phyloP scores from a whole-genome alignment of 2,797 vertebrate genomes.

The Acipenser oxyrinchus region DNA sequence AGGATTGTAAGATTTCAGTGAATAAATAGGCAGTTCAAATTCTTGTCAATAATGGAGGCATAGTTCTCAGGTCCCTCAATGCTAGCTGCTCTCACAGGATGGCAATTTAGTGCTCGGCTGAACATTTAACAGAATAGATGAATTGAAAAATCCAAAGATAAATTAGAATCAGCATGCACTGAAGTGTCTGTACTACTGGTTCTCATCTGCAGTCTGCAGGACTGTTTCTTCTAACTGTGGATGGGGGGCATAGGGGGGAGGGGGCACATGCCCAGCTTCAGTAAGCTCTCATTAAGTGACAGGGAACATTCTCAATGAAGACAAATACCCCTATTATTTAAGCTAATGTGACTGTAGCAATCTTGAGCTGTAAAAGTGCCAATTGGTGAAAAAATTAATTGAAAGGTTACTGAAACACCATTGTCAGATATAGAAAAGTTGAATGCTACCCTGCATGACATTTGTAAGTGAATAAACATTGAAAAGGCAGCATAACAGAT shows the following conservation, averaged over 20 bases:
- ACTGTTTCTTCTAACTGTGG: slow-evolving; percentile 30
- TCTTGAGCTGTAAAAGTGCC: slow-evolving; percentile 56
- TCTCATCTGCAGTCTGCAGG: slow-evolving; percentile 4
- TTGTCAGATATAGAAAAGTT: not conserved
- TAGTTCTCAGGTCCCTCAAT: not conserved
- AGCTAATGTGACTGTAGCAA: slow-evolving; percentile 64
- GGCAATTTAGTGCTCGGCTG: slow-evolving; percentile 6
- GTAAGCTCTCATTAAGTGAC: slow-evolving; percentile 60
- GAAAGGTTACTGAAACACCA: not conserved
- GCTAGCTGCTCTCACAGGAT: slow-evolving; percentile 1
- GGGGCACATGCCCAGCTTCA: slow-evolving; percentile 46
- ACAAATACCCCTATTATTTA: slow-evolving; percentile 64
- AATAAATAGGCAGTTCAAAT: slow-evolving; percentile 1
- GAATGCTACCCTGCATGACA: not conserved
- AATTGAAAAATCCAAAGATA: slow-evolving; percentile 9
- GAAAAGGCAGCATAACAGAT: not conserved
- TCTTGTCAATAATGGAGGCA: not conserved
- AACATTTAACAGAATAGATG: slow-evolving; percentile 5
- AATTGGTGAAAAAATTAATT: slow-evolving; percentile 39
- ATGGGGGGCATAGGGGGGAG: slow-evolving; percentile 49
- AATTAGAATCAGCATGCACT: slow-evolving; percentile 1
- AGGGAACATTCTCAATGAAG: slow-evolving; percentile 65
- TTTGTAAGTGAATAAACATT: not conserved
- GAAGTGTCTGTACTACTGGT: not conserved
- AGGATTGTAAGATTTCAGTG: not conserved